Conservation (phyloP, 2,113 vertebrate species). For the Girardinichthys multiradiatus region DNA sequence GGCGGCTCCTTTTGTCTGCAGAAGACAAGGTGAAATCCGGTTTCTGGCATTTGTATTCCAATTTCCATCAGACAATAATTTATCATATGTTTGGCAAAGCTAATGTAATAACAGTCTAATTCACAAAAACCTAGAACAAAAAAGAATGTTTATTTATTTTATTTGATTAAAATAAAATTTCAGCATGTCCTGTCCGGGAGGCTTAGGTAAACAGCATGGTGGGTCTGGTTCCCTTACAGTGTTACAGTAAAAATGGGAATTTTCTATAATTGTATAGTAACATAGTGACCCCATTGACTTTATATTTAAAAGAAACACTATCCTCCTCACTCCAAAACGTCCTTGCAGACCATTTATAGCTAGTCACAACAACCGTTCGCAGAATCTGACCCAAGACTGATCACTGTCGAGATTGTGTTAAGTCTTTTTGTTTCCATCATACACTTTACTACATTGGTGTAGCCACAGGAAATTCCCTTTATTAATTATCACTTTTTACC, state of each 20-base stretch:
- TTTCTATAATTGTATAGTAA: not conserved
- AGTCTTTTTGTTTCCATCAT: not conserved
- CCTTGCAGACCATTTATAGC: no score
- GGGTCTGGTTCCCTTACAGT: not conserved
- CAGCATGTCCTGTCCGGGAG: not conserved
- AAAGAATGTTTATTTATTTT: not conserved
- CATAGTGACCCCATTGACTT: no score
- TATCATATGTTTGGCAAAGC: not conserved
- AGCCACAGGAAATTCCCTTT: not conserved
- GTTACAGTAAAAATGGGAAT: not conserved
- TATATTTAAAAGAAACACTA: no score
- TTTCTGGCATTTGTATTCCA: not conserved
- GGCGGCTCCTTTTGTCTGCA: constrained; percentile 91
- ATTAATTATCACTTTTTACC: constrained; percentile 72
- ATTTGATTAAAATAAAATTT: not conserved
- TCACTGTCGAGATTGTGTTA: no score
- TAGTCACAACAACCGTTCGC: no score
- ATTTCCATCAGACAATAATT: not conserved
- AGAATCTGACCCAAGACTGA: no score
- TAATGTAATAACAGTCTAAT: no score
- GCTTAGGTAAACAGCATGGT: not conserved
- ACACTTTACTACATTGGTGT: not conserved
- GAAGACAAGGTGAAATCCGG: not conserved
- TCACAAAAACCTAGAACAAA: no score
- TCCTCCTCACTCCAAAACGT: no score